These are phyloP conservation scores for Caracal caracal DNA, from an alignment of 2,113 vertebrate genomes.

Conservation along the genomic window DNA sequence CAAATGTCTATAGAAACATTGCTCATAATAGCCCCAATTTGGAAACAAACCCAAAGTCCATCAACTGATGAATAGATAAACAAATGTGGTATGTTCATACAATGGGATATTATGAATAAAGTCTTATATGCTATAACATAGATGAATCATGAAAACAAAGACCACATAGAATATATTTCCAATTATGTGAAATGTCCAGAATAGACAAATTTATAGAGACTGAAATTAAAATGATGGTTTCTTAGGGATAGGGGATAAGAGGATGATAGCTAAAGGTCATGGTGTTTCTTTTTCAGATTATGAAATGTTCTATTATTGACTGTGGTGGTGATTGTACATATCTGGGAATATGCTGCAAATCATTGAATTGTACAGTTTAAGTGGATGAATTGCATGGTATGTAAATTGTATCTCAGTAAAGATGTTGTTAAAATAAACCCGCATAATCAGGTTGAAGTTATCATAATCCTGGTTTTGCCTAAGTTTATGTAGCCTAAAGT, in stretches of 20 bases:
- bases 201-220: not conserved
- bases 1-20: not conserved
- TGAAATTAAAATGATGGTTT: not conserved
- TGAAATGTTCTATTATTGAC: not conserved
- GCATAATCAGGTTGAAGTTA: not conserved
- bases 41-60: not conserved
- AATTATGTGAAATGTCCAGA: not conserved
- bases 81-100: not conserved
- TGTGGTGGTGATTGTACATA: not conserved
- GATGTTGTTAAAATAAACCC: not conserved
- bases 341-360: not conserved
- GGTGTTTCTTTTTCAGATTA: not conserved
- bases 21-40: not conserved
- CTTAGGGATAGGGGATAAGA: not conserved
- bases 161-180: too few species aligned
- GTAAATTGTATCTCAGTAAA: not conserved
- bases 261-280: not conserved
- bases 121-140: not conserved
- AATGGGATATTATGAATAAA: not conserved
- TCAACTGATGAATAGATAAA: not conserved
- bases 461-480: not conserved
- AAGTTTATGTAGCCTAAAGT: not conserved
- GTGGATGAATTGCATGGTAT: not conserved
- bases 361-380: not conserved
- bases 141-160: not conserved